These are phyloP conservation scores for Leucoraja erinaceus DNA, from an alignment of 2,113 vertebrate genomes.

Conservation along the genomic window DNA sequence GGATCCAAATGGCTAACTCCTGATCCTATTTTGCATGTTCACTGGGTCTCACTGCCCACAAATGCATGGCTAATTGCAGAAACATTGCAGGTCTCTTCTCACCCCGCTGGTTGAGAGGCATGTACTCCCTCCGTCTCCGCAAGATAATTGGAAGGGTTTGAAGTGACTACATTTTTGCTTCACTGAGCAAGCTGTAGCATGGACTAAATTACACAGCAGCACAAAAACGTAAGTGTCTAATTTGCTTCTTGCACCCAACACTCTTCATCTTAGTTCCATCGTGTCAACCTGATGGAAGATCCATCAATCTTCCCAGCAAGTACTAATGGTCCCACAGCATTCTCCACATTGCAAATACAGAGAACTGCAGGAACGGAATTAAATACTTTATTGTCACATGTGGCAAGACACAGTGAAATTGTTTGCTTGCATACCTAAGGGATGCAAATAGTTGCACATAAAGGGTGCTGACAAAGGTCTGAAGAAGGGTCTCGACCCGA, in stretches of 20 bases:
- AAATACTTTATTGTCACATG: no score
- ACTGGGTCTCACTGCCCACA: background rate
- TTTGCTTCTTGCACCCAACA: background rate
- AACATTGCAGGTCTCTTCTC: no score
- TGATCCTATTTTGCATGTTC: no score
- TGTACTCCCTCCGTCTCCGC: background rate
- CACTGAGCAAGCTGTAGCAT: background rate
- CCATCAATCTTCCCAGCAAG: no score
- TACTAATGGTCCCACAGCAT: background rate
- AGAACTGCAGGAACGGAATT: no score
- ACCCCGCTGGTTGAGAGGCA: background rate
- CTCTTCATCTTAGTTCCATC: background rate
- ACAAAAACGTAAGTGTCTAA: background rate
- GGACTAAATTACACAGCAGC: background rate
- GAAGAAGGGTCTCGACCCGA: no score
- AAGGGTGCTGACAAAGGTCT: no score
- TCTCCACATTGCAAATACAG: background rate
- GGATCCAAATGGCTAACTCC: no score
- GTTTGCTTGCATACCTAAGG: no score
- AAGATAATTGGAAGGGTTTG: background rate
- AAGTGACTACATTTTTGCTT: background rate
- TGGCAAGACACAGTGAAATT: no score
- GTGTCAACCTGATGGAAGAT: background rate
- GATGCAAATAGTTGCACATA: no score
- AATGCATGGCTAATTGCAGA: background rate